Percentiles rank a stretch among this genome's conserved stretches.
These are phyloP conservation scores for Delphinus delphis DNA, from an alignment of 2,113 vertebrate genomes.

Conservation along the genomic window DNA sequence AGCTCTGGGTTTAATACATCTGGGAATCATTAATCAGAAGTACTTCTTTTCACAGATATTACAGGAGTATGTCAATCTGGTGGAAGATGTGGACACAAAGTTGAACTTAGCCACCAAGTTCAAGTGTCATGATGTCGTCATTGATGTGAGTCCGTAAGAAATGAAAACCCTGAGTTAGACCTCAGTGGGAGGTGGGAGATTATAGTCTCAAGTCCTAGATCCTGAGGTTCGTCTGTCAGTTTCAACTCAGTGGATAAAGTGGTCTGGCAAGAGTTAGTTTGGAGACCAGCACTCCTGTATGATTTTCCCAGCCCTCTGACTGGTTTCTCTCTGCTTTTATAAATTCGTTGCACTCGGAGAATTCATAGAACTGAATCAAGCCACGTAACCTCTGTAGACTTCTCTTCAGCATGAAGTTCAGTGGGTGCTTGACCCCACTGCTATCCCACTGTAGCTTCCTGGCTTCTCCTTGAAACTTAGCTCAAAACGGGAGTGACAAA, in stretches of 20 bases:
- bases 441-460: not conserved
- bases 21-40: slow-evolving; percentile 1
- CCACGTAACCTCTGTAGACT: not conserved
- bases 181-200: not conserved
- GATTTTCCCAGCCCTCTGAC: not conserved
- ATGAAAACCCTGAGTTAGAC: not conserved
- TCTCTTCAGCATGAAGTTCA: not conserved
- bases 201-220: not conserved
- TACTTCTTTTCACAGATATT: slow-evolving; percentile 86
- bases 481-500: not conserved
- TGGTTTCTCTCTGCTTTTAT: not conserved
- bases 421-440: not conserved
- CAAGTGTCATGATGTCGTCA: slow-evolving; percentile 95
- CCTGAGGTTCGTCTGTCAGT: not conserved
- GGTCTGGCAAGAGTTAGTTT: not conserved
- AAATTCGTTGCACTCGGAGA: not conserved
- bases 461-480: not conserved
- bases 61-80: slow-evolving; percentile 92
- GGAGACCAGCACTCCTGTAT: not conserved
- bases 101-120: slow-evolving; percentile 92
- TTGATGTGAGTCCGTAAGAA: slow-evolving; percentile 87
- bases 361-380: not conserved
- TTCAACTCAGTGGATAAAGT: not conserved
- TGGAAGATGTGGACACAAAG: slow-evolving; percentile 91
- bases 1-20: not conserved